These are phyloP conservation scores for Drosophila kurseongensis DNA, from an alignment of 1,140 invertebrate genomes.

Conservation along the genomic window DNA sequence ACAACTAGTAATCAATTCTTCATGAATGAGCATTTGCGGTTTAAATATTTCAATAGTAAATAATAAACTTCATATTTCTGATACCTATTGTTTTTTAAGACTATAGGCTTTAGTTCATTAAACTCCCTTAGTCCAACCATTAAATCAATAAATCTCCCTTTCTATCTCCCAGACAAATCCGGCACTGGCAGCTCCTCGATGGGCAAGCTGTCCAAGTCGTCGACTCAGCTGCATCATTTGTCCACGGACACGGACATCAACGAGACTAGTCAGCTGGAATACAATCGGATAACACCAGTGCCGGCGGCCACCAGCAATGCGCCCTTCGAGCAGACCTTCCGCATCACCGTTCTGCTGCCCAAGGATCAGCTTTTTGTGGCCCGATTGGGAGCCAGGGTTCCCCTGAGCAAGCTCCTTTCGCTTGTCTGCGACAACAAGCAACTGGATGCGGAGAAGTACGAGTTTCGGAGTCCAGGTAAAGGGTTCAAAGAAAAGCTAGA, in stretches of 20 bases:
- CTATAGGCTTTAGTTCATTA: too few species aligned
- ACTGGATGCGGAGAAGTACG: conserved; percentile 90
- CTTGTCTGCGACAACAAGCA: conserved; percentile 93
- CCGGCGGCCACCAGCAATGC: conserved; percentile 82
- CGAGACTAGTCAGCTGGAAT: conserved; percentile 84
- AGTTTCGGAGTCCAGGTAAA: conserved; percentile 91
- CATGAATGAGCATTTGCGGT: background rate
- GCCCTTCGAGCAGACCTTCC: conserved; percentile 84
- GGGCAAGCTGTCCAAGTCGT: conserved; percentile 81
- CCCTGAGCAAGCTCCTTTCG: conserved; percentile 88
- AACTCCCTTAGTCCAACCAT: background rate
- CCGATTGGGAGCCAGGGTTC: conserved; percentile 87
- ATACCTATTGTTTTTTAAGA: background rate
- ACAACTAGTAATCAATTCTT: background rate
- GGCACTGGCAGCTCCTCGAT: conserved; percentile 54
- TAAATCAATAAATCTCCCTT: background rate
- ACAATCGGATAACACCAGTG: conserved; percentile 82
- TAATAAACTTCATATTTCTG: background rate
- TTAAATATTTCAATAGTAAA: background rate
- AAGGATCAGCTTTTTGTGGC: conserved; percentile 90
- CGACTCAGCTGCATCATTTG: conserved; percentile 78
- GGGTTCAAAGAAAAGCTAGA: background rate
- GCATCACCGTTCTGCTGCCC: conserved; percentile 90
- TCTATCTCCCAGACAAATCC: conserved; percentile 48
- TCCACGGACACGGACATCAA: conserved; percentile 71